A percentile compares a stretch with the other conserved stretches of the same genome.
Conservation (phyloP, 2,888 invertebrate species). For the Emmelina monodactyla region DNA sequence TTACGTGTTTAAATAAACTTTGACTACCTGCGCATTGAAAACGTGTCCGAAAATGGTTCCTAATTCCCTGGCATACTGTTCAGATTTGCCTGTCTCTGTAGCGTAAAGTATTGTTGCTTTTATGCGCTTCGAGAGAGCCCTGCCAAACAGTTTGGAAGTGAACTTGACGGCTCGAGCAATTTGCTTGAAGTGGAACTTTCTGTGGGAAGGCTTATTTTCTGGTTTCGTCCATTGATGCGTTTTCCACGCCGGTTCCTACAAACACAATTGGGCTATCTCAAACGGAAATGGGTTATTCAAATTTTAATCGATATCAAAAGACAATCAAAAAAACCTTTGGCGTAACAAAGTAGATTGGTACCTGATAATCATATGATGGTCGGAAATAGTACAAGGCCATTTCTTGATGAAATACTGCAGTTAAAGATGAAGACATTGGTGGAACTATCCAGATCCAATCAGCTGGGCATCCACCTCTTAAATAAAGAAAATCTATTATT, state of each 20-base stretch:
- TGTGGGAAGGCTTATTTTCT: slow-evolving; percentile 70
- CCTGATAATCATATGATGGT: slow-evolving; percentile 92
- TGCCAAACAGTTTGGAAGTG: slow-evolving; percentile 93
- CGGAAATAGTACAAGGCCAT: slow-evolving; percentile 88
- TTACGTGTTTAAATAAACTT: neutral
- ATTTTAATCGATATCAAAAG: neutral
- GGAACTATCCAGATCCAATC: slow-evolving; percentile 87
- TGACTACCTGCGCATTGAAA: slow-evolving; percentile 86
- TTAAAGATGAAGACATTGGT: slow-evolving; percentile 78
- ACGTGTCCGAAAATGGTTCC: slow-evolving; percentile 91
- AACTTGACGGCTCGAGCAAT: slow-evolving; percentile 96
- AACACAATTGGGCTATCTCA: neutral
- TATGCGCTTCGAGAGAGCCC: slow-evolving; percentile 89
- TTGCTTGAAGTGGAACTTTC: slow-evolving; percentile 95
- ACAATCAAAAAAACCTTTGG: neutral
- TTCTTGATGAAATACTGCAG: slow-evolving; percentile 82
- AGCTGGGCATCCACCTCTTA: slow-evolving; percentile 78
- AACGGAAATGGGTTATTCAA: neutral
- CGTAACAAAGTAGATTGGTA: slow-evolving; percentile 25
- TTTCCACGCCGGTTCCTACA: slow-evolving; percentile 87
- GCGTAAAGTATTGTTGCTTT: slow-evolving; percentile 95
- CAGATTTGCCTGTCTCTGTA: slow-evolving; percentile 95
- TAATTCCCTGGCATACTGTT: slow-evolving; percentile 90
- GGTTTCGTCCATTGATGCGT: slow-evolving; percentile 81
- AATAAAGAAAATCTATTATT: neutral